phyloP scores from a whole-genome alignment of 2,797 vertebrate genomes.

The Peromyscus eremicus region DNA sequence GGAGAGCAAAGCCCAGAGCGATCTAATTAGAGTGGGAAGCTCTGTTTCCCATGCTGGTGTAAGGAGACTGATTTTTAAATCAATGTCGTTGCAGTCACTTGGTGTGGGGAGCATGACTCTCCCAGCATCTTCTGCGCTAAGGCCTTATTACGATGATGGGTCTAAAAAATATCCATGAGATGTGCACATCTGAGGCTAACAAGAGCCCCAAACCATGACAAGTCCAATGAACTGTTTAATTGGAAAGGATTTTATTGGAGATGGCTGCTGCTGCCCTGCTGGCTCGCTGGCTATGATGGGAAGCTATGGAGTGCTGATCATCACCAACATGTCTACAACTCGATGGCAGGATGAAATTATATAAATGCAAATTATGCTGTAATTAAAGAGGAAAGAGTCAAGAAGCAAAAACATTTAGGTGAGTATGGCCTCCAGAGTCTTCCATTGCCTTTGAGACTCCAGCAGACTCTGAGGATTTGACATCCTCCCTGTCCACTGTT shows the following conservation, averaged over 20 bases:
- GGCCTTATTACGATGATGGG: conserved; percentile 61
- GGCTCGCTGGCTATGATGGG: conserved; percentile 61
- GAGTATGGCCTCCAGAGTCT: conserved; percentile 56
- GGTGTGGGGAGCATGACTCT: conserved; percentile 47
- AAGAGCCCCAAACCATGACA: conserved; percentile 76
- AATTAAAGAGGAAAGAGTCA: conserved; percentile 79
- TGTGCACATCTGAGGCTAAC: conserved; percentile 66
- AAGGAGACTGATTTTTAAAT: conserved; percentile 69
- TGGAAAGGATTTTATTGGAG: conserved; percentile 77
- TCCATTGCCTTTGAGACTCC: conserved; percentile 39
- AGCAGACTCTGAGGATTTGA: conserved; percentile 23
- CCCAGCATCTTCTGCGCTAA: conserved; percentile 9
- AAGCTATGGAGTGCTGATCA: conserved; percentile 64
- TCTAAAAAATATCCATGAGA: conserved; percentile 68
- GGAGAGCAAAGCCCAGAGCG: conserved; percentile 30
- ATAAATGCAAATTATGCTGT: conserved; percentile 81
- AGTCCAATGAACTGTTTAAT: conserved; percentile 83
- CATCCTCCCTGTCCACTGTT: neutral
- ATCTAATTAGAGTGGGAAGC: conserved; percentile 53
- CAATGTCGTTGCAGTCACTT: conserved; percentile 65
- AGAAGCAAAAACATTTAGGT: conserved; percentile 67
- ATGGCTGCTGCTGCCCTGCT: neutral
- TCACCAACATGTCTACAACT: conserved; percentile 41
- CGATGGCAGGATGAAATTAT: conserved; percentile 70
- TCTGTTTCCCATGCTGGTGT: conserved; percentile 21